Base-by-base conservation (phyloP, 2,797 vertebrate species). In the Dicrostonyx torquatus region DNA sequence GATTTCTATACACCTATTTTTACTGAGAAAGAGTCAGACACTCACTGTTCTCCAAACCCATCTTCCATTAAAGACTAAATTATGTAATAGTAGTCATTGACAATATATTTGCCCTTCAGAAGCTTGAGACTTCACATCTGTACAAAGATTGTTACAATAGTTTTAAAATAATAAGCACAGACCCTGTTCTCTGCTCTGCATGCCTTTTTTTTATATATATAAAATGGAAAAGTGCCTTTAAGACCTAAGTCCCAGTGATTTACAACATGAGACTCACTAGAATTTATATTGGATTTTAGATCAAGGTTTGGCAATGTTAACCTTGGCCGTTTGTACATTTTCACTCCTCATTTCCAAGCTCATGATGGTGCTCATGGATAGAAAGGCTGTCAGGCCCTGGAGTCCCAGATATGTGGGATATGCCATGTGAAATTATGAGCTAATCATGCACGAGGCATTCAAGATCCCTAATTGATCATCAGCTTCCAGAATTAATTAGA, bases 181-280 rank as follows among this genome's bases (percentile, higher is more conserved):
- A 53, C 29, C 10, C 20, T 79, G 9, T 55, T 66, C 87, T 73
- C 72, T n/a, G 2, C 0, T 31, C 20, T 26, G 83, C 31, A 48
- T 90, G 0, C 45, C 73, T 83, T 80, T 55, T 93, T n/a, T n/a
- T n/a, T n/a, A n/a, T 68, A 64, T 40, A 64, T 26, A 22, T 13
- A 68, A 85, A 90, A 64, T 78, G 7, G 12, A 2, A 37, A 18
- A 91, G 76, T 20, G 34, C 34, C 26, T 82, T 92, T 40, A 93
- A 94, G 94, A 62, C 66, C 53, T 78, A 90, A 70, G 20, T 85
- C 45, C 90, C 22, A 40, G 24, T 60, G 31, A 94, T 58, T 83
- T 79, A 60, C 20, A 20, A 18, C 84, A n/a, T 55, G n/a, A 85
- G 37, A 89, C 93, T 73, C 26, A 26, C 55, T 37, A 85, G 66